Base-by-base conservation (phyloP, 2,888 invertebrate species). In the Corythucha ciliata region DNA sequence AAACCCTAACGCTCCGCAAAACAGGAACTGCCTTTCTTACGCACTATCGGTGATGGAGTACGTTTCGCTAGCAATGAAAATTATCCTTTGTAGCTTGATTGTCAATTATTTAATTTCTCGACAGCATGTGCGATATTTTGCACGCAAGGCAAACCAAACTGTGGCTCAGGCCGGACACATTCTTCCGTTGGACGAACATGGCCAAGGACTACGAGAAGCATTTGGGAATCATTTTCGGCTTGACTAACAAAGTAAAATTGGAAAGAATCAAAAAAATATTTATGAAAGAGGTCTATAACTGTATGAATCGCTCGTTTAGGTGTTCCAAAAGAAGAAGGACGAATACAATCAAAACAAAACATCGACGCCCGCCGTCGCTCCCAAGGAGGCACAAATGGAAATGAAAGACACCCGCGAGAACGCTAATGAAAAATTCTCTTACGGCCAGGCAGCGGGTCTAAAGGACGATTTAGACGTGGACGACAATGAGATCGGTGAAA, bases 31-130 rank as follows among this genome's bases (percentile, higher is more conserved):
- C 32, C 83, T 79, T 62, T 87, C 87, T 68, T 88, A 87, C 62
- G 87, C 87, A 1, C 79, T 84, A 79, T 87, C 87, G 56, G 87
- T 88, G 4, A 87, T 87, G 86, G 85, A 87, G 75, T 74, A 63
- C 67, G 68, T 61, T 36, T 45, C 22, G 2, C 26, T 2, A 16
- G n/a, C 14, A 44, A 49, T 20, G 42, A 6, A 24, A 48, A 40
- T 3, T 2, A 5, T 8, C 14, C 14, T 44, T 10, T n/a, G 27
- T 27, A 24, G 14, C n/a, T n/a, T n/a, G n/a, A n/a, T n/a, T n/a
- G n/a, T n/a, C n/a, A n/a, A n/a, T n/a, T n/a, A n/a, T n/a, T n/a
- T n/a, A n/a, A n/a, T n/a, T n/a, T n/a, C n/a, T n/a, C n/a, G n/a
- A n/a, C 55, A 75, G 74, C 65, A 84, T 88, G 84, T 86, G 85